Evolutionary conservation across 2,888 invertebrate genomes (phyloP).

Genomic region (Elmis aenea): DNA sequence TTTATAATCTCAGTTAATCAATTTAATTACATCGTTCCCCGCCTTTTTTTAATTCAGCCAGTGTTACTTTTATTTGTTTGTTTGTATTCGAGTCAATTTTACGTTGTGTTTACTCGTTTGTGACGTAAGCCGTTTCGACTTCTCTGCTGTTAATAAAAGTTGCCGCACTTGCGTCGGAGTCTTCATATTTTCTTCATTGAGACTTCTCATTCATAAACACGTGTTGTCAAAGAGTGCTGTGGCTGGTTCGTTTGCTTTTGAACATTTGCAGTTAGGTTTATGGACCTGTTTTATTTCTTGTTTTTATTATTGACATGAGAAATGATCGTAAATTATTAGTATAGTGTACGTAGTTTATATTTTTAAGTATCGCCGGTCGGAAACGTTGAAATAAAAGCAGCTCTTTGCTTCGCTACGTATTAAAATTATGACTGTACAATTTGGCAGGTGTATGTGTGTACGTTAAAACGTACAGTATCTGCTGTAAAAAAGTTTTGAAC

Average conservation of each 20-base stretch:
- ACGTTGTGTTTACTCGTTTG: not conserved
- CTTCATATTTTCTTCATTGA: constrained; percentile 5
- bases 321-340: constrained; percentile 1
- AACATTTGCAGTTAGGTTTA: constrained; percentile 3
- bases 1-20: too few relatives aligned
- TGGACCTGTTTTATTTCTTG: too few relatives aligned
- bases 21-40: too few relatives aligned
- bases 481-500: too few relatives aligned
- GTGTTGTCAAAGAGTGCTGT: too few relatives aligned
- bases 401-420: constrained; percentile 3
- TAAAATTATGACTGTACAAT: constrained; percentile 6
- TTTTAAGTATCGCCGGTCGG: constrained; percentile 9
- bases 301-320: constrained; percentile 1
- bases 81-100: too few relatives aligned
- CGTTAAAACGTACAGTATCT: too few relatives aligned
- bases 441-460: too few relatives aligned
- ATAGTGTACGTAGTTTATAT: constrained; percentile 10
- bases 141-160: not conserved
- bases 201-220: constrained; percentile 6
- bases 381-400: constrained; percentile 10
- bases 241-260: constrained; percentile 6
- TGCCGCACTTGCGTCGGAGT: too few relatives aligned
- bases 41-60: too few relatives aligned
- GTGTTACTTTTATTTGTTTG: too few relatives aligned
- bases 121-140: not conserved